A percentile compares a stretch with the other conserved stretches of the same genome.
Evolutionary conservation across 2,888 invertebrate genomes (phyloP).

Genomic region (Melangyna quadrimaculata): DNA sequence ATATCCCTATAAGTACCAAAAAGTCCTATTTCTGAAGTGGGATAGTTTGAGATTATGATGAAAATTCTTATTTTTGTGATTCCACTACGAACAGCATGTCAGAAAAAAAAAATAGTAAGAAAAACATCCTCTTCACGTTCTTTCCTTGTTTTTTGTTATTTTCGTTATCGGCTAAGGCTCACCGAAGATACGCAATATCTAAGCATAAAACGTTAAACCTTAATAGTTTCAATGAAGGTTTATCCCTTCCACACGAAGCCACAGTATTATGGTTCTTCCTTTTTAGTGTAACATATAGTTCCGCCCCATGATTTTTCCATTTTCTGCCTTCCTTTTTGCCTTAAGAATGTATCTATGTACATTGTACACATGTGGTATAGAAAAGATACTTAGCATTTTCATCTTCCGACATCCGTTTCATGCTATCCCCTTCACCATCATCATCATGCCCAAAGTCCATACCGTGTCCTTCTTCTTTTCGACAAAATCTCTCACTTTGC

Average conservation of each 20-base stretch:
- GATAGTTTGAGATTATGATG: not conserved
- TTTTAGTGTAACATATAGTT: slow-evolving; percentile 7
- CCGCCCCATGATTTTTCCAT: slow-evolving; percentile 31
- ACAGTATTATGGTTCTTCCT: not conserved
- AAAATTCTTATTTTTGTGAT: not conserved
- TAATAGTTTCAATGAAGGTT: slow-evolving; percentile 35
- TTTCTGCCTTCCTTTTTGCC: slow-evolving; percentile 3
- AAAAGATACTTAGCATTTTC: slow-evolving; percentile 4
- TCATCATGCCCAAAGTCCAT: not conserved
- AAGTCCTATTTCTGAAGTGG: not conserved
- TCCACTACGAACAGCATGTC: not conserved
- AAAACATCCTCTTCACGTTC: not conserved
- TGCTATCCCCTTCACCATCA: too few species aligned
- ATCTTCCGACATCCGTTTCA: not conserved
- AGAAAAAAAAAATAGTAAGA: not conserved
- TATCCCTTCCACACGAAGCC: slow-evolving; percentile 5
- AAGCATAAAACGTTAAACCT: slow-evolving; percentile 43
- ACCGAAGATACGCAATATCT: not conserved
- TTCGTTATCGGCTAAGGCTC: slow-evolving; percentile 1
- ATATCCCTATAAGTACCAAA: not conserved
- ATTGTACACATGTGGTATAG: not conserved
- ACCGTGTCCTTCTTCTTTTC: not conserved
- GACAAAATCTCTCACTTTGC: not conserved
- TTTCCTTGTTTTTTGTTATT: not conserved
- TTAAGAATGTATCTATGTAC: not conserved